Conservation (phyloP, 2,888 invertebrate species). For the Epinotia bilunana region DNA sequence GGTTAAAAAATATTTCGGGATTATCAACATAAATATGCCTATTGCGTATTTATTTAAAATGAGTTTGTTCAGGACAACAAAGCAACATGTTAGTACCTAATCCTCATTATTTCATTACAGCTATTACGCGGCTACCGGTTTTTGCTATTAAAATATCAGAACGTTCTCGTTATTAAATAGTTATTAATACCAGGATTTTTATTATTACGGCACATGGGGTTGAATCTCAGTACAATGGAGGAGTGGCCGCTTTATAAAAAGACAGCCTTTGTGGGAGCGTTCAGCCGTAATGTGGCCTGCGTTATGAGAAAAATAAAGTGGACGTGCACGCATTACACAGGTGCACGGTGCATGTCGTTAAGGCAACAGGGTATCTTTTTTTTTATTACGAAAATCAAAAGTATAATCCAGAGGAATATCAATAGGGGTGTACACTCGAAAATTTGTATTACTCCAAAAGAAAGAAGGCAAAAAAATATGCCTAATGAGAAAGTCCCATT, state of each 20-base stretch:
- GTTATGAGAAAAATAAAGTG: conserved; percentile 61
- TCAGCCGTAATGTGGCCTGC: conserved; percentile 66
- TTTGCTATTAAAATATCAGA: conserved; percentile 27
- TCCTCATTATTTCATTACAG: background rate
- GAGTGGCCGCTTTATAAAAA: conserved; percentile 68
- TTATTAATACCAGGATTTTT: conserved; percentile 48
- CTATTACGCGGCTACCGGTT: background rate
- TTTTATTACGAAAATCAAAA: no score
- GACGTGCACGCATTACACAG: conserved; percentile 43
- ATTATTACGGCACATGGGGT: conserved; percentile 57
- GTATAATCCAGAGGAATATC: no score
- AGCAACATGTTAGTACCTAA: background rate
- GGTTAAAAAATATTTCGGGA: no score
- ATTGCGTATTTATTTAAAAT: no score
- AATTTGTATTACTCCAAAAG: no score
- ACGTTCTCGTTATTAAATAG: conserved; percentile 32
- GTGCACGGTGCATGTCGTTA: conserved; percentile 14
- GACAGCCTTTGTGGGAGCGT: conserved; percentile 71
- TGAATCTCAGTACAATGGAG: conserved; percentile 63
- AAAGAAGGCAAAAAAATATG: no score
- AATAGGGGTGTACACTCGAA: no score
- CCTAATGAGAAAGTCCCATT: no score
- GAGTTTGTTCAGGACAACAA: no score
- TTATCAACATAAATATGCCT: no score
- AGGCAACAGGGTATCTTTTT: background rate